These are phyloP conservation scores for Dasysyrphus albostriatus DNA, from an alignment of 2,888 invertebrate species.

Conservation along the genomic window DNA sequence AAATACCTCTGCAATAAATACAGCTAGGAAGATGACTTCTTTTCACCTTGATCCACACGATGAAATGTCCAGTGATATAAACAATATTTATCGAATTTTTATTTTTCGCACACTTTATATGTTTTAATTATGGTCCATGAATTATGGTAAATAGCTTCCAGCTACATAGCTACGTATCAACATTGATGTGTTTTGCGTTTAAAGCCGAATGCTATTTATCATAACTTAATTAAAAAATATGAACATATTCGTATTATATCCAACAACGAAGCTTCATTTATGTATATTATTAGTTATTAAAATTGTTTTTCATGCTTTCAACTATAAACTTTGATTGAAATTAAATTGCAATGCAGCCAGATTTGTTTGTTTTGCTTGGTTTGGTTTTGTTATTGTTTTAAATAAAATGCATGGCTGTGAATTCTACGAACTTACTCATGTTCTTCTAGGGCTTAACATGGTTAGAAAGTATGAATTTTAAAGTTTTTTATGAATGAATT, in stretches of 20 bases:
- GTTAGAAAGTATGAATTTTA: no score
- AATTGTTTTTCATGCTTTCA: neutral
- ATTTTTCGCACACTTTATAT: constrained; percentile 19
- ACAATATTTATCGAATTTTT: constrained; percentile 43
- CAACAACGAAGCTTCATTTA: no score
- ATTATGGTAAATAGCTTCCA: constrained; percentile 57
- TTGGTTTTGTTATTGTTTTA: neutral
- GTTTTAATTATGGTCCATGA: constrained; percentile 45
- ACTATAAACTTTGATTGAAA: neutral
- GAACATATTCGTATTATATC: no score
- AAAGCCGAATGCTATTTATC: neutral
- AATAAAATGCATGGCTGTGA: no score
- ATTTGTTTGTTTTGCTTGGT: neutral
- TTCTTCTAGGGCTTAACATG: no score
- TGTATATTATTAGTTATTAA: constrained; percentile 14
- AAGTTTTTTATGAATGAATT: no score
- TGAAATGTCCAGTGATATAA: constrained; percentile 33
- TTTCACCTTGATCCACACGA: constrained; percentile 30
- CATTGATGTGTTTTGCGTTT: neutral
- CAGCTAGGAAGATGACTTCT: constrained; percentile 7
- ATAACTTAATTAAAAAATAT: constrained; percentile 23
- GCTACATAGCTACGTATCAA: neutral
- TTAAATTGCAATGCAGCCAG: no score
- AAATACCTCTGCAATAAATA: constrained; percentile 9
- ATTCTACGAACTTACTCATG: no score